Conservation (phyloP, 30 jellyfish, hydroid and myxozoan genomes). For the Catostylus mosaicus region DNA sequence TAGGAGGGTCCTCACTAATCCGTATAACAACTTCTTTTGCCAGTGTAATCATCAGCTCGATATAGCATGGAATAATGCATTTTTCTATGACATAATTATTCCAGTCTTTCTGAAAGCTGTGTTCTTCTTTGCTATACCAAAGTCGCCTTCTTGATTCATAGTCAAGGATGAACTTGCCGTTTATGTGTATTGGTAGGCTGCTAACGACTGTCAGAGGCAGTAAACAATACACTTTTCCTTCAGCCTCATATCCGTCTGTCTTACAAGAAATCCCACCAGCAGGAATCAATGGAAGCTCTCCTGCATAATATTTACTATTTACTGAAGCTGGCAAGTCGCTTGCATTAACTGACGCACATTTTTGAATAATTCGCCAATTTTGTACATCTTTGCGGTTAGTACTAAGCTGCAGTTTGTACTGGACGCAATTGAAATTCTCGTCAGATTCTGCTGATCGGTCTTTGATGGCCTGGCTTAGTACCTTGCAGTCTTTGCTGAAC, state of each 20-base stretch:
- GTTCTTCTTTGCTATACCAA: conserved; percentile 19
- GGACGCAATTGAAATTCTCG: background rate
- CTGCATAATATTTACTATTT: background rate
- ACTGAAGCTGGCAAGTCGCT: conserved; percentile 7
- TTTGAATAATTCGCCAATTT: conserved; percentile 39
- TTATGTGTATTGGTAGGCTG: conserved; percentile 55
- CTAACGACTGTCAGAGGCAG: conserved; percentile 59
- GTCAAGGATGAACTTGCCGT: conserved; percentile 77
- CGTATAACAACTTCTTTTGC: background rate
- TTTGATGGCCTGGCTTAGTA: background rate
- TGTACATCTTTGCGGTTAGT: background rate
- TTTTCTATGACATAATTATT: conserved; percentile 49
- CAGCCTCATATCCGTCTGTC: background rate
- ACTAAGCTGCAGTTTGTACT: background rate
- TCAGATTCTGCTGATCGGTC: background rate
- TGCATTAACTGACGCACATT: conserved; percentile 24
- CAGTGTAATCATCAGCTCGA: conserved; percentile 20
- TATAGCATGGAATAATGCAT: conserved; percentile 74
- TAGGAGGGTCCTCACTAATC: background rate
- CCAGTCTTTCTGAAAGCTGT: conserved; percentile 64
- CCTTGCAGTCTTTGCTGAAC: background rate
- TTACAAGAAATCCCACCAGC: conserved; percentile 71
- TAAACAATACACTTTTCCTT: conserved; percentile 63
- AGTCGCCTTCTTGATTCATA: conserved; percentile 82
- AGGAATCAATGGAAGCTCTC: conserved; percentile 48